A percentile compares a stretch with the other conserved stretches of the same genome.
Evolutionary conservation across 2,888 invertebrate species (phyloP).

Genomic region (Pseudococcus jackbeardsleyi): DNA sequence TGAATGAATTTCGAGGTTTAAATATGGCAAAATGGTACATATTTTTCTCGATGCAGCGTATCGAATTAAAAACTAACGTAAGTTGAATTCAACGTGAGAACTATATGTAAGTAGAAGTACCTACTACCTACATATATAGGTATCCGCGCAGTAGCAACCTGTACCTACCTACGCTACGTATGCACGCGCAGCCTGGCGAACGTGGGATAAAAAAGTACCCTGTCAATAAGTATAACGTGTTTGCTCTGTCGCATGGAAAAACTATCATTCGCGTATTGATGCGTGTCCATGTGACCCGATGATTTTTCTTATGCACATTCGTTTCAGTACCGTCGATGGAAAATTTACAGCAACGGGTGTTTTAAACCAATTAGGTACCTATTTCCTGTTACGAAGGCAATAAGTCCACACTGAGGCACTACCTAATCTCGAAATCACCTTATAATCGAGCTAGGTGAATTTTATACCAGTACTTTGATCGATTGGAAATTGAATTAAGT

Average conservation of each 20-base stretch:
- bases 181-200: background rate
- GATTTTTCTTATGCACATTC: background rate
- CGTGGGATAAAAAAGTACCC: constrained; percentile 22
- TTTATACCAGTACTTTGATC: background rate
- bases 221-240: constrained; percentile 22
- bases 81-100: background rate
- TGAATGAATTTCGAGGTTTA: constrained; percentile 1
- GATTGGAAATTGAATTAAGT: background rate
- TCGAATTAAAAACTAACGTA: background rate
- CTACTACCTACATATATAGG: background rate
- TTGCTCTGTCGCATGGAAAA: constrained; percentile 20
- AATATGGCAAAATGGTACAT: constrained; percentile 22
- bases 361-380: background rate
- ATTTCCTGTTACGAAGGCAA: background rate
- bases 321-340: background rate
- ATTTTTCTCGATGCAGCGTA: constrained; percentile 13
- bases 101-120: background rate
- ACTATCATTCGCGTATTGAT: constrained; percentile 13
- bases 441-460: background rate
- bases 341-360: background rate
- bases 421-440: background rate
- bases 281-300: constrained; percentile 32
- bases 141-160: too few species aligned
- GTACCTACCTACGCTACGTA: too few species aligned
- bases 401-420: too few species aligned